Evolutionary conservation across 2,113 vertebrate species (phyloP).

Genomic region (Tenrec ecaudatus): DNA sequence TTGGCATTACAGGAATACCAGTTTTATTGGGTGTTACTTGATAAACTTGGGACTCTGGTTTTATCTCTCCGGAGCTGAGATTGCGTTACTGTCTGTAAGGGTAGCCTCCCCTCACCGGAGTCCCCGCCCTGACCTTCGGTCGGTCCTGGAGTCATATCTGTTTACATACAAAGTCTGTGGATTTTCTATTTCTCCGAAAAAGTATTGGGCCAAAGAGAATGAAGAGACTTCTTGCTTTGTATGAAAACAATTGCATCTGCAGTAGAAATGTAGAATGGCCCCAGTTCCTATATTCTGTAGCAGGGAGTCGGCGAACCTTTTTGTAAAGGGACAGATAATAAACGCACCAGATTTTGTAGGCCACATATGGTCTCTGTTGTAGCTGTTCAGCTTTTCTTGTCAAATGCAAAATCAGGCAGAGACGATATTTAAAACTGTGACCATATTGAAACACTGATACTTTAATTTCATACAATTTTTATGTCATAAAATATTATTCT

Average conservation of each 20-base stretch:
- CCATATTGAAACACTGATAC: too few species aligned
- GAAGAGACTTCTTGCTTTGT: not conserved
- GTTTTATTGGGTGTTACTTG: not conserved
- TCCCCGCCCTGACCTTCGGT: not conserved
- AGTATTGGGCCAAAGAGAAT: not conserved
- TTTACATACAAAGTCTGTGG: not conserved
- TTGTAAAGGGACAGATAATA: not conserved
- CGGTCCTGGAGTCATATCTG: not conserved
- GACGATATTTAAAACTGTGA: too few species aligned
- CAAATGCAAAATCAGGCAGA: too few species aligned
- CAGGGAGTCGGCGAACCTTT: not conserved
- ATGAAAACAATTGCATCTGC: not conserved
- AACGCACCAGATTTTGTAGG: not conserved
- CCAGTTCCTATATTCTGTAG: not conserved
- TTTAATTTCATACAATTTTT: too few species aligned
- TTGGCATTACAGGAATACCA: not conserved
- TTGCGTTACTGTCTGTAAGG: not conserved
- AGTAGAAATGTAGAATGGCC: not conserved
- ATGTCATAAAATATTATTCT: too few species aligned
- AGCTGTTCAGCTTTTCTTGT: not conserved
- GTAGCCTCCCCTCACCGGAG: not conserved
- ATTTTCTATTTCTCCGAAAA: conserved; percentile 42
- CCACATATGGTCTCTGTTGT: not conserved
- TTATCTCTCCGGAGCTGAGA: not conserved
- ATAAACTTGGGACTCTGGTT: not conserved